These are phyloP conservation scores for Lithophane ornitopus DNA, from an alignment of 2,888 invertebrate species.

Conservation along the genomic window DNA sequence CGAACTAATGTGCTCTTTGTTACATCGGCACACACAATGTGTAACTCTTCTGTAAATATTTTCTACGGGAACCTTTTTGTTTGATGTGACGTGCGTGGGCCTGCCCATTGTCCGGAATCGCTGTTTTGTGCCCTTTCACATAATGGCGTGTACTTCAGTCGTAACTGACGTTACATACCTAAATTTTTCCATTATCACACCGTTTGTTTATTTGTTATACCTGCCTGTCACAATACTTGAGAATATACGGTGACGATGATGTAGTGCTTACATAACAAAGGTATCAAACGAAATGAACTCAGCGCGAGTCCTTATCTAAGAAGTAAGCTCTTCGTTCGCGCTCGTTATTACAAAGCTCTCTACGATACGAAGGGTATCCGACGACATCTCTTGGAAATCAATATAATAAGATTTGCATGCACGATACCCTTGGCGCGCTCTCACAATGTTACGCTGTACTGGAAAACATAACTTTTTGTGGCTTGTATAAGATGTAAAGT, in stretches of 20 bases:
- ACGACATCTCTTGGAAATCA: conserved; percentile 58
- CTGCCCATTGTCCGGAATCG: conserved; percentile 75
- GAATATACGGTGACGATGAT: conserved; percentile 28
- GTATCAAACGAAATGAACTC: conserved; percentile 40
- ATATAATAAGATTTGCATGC: conserved; percentile 61
- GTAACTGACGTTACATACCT: conserved; percentile 60
- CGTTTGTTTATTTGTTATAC: conserved; percentile 56
- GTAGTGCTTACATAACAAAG: conserved; percentile 34
- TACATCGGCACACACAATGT: conserved; percentile 69
- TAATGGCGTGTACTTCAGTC: conserved; percentile 68
- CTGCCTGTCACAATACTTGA: conserved; percentile 35
- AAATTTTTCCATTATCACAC: conserved; percentile 62
- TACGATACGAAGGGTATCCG: conserved; percentile 35
- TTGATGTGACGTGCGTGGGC: conserved; percentile 74
- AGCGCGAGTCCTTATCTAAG: conserved; percentile 14
- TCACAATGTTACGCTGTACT: conserved; percentile 37
- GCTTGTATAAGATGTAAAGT: conserved; percentile 33
- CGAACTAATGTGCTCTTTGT: conserved; percentile 77
- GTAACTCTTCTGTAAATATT: conserved; percentile 76
- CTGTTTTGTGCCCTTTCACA: conserved; percentile 70
- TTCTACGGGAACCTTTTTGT: conserved; percentile 75
- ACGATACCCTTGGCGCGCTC: conserved; percentile 53
- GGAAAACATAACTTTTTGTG: conserved; percentile 51
- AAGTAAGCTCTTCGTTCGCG: conserved; percentile 32
- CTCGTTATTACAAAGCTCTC: conserved; percentile 52